Percentiles rank a stretch among this genome's conserved stretches.
Evolutionary conservation across 2,888 invertebrate species (phyloP).

Genomic region (Drosophila sordidapex): DNA sequence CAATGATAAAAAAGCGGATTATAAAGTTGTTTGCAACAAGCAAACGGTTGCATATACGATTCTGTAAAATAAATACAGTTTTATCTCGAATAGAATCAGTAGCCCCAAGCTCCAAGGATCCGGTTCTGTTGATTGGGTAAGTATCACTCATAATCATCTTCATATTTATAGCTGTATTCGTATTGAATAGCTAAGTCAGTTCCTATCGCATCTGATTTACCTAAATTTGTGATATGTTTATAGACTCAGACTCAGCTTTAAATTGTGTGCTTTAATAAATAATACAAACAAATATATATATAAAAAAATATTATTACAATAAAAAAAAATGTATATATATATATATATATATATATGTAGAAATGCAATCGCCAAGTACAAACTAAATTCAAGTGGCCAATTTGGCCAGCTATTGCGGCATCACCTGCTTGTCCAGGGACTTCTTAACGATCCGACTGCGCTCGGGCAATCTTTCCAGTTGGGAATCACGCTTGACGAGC

Average conservation of each 20-base stretch:
- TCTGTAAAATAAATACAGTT: neutral
- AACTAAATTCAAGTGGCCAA: conserved; percentile 23
- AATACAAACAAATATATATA: conserved; percentile 21
- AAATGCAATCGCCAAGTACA: conserved; percentile 16
- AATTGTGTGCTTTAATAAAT: conserved; percentile 44
- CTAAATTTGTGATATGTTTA: neutral
- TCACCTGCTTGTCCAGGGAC: conserved; percentile 44
- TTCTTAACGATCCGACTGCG: conserved; percentile 61
- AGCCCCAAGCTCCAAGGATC: neutral
- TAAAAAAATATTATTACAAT: conserved; percentile 5
- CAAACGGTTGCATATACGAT: neutral
- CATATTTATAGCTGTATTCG: neutral
- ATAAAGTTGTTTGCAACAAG: neutral
- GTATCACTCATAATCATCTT: neutral
- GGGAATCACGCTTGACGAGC: conserved; percentile 61
- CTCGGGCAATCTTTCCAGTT: conserved; percentile 21
- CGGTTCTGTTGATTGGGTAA: neutral
- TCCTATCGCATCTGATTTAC: neutral
- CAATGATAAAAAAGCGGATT: neutral
- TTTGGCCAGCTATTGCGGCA: conserved; percentile 10
- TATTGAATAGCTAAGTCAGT: neutral
- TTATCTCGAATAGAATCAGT: neutral
- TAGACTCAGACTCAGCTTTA: neutral
- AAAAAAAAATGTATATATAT: conserved; percentile 3
- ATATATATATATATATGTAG: conserved; percentile 10